A percentile compares a stretch with the other conserved stretches of the same genome.
Evolutionary conservation across 2,113 vertebrate species (phyloP).

Genomic region (Ailuropoda melanoleuca): DNA sequence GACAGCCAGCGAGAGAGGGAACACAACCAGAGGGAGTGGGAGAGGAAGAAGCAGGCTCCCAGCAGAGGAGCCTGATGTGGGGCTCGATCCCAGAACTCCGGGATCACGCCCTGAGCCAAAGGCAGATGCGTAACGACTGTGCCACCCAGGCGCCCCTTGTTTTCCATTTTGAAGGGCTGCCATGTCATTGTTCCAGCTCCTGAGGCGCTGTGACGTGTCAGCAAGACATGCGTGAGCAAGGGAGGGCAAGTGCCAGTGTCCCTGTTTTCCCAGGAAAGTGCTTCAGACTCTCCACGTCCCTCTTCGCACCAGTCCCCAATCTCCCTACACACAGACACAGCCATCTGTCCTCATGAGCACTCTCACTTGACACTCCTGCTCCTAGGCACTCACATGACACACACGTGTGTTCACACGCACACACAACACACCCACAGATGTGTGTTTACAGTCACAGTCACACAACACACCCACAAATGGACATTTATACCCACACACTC

Average conservation of each 20-base stretch:
- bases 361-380: neutral
- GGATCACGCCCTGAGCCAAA: too few relatives aligned
- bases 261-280: fast-evolving
- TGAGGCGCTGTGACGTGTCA: neutral
- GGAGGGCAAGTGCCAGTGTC: neutral
- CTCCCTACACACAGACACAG: neutral
- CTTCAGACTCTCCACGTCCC: neutral
- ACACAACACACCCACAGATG: too few relatives aligned
- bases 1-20: too few relatives aligned
- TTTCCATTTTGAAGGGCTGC: neutral
- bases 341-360: neutral
- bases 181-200: neutral
- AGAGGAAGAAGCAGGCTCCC: too few relatives aligned
- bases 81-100: too few relatives aligned
- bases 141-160: too few relatives aligned
- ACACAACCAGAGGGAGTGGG: too few relatives aligned
- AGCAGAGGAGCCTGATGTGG: too few relatives aligned
- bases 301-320: fast-evolving
- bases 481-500: neutral
- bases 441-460: too few relatives aligned
- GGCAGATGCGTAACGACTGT: too few relatives aligned
- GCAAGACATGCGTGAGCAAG: fast-evolving
- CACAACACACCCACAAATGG: neutral
- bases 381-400: neutral
- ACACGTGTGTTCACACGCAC: neutral